Base-by-base conservation (phyloP, 2,888 invertebrate species). In the Tethea ocularis region DNA sequence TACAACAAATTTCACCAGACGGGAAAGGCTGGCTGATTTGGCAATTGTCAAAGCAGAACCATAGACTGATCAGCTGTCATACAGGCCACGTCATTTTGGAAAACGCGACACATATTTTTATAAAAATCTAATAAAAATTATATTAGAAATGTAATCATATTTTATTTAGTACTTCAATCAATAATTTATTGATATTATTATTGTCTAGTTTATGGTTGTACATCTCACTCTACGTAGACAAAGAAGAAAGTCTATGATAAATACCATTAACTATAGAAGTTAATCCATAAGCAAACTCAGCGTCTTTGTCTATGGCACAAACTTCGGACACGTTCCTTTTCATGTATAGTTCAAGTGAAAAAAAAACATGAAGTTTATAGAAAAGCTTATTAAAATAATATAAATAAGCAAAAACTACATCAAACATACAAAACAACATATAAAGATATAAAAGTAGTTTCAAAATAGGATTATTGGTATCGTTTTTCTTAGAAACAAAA, bases 11-110 rank as follows among this genome's bases (percentile, higher is more conserved):
- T 80, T 69, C 67, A 74, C 69, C 74, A 80, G 74, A 83, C 78
- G 75, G 78, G 73, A 78, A 69, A 83, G 76, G 78, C 83, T 83
- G 87, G 91, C 91, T 92, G 92, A 92, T 91, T 92, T 92, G 93
- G 92, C 92, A 90, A 89, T 85, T 85, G 91, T 89, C 89, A 89
- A 85, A 80, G 89, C 89, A 89, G 84, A 80, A 74, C 73, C 88
- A 89, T 84, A 88, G 88, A 91, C 83, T 82, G 82, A 78, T 74
- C 78, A 83, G 82, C 89, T 91, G 93, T 93, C 93, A 92, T 68
- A 67, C 62, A 61, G 61, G 93, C 93, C 93, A 93, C 93, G 93
- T 93, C 93, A 93, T 89, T 91, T 89, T 80, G 69, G 78, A 70
- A 83, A 78, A 90, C 87, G 82, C 78, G 82, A 68, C 67, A 60